Conservation (phyloP, 2,888 invertebrate genomes). For the Teleiodes luculella region DNA sequence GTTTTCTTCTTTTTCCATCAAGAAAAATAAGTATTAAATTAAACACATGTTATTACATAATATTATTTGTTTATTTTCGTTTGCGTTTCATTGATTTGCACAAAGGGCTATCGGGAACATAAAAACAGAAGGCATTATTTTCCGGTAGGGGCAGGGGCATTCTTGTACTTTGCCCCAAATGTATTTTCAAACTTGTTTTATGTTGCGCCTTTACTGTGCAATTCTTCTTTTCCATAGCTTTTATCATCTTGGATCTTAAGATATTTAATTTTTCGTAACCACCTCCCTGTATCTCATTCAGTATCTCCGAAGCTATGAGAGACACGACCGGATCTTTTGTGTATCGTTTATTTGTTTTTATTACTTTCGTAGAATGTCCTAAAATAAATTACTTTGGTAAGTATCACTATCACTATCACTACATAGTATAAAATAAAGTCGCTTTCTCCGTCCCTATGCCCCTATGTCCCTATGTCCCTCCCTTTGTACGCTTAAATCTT, state of each 20-base stretch:
- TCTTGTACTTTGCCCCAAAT: conserved; percentile 11
- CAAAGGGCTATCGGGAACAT: conserved; percentile 13
- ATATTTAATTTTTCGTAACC: neutral
- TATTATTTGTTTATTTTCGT: neutral
- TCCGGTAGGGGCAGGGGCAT: conserved; percentile 9
- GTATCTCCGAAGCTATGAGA: neutral
- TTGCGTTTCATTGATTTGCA: neutral
- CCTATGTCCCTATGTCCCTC: too few species aligned
- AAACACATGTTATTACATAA: too few species aligned
- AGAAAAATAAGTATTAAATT: too few species aligned
- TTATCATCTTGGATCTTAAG: neutral
- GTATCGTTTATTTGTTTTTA: too few species aligned
- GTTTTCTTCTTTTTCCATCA: too few species aligned
- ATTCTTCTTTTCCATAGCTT: neutral
- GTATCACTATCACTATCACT: too few species aligned
- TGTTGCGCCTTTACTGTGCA: neutral
- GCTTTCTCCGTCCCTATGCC: too few species aligned
- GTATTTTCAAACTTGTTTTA: conserved; percentile 9
- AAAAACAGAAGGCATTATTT: conserved; percentile 18
- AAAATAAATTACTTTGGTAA: too few species aligned
- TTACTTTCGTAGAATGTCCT: too few species aligned
- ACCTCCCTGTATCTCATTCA: neutral
- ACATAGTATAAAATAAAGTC: too few species aligned
- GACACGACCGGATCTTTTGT: neutral
- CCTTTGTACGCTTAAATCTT: too few species aligned